Evolutionary conservation across 2,113 vertebrate genomes (phyloP).

Genomic region (Sus scrofa): DNA sequence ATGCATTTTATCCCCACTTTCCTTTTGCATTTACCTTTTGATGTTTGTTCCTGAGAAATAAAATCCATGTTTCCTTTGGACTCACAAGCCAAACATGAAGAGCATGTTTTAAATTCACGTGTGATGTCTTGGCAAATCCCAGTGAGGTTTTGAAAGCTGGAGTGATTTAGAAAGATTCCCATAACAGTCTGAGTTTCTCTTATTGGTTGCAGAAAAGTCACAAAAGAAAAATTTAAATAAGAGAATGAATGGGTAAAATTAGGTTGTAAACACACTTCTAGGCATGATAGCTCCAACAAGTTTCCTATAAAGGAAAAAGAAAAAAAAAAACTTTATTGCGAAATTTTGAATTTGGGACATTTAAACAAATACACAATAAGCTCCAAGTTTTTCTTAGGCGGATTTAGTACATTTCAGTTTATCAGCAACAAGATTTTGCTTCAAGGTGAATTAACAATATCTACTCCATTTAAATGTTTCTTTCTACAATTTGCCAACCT

Average conservation of each 20-base stretch:
- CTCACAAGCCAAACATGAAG: constrained; percentile 69
- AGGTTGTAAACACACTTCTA: constrained; percentile 77
- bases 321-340: neutral
- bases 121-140: constrained; percentile 66
- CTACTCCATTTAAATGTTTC: neutral
- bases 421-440: neutral
- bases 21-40: constrained; percentile 72
- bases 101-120: constrained; percentile 52
- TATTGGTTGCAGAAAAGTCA: constrained; percentile 70
- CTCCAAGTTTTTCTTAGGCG: neutral
- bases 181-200: constrained; percentile 68
- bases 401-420: neutral
- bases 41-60: constrained; percentile 69
- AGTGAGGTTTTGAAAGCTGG: constrained; percentile 72
- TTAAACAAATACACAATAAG: constrained; percentile 27
- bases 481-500: neutral
- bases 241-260: constrained; percentile 79
- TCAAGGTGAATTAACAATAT: constrained; percentile 24
- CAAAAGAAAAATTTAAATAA: constrained; percentile 82
- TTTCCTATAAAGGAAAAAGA: constrained; percentile 77
- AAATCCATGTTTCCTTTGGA: constrained; percentile 55
- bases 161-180: constrained; percentile 78
- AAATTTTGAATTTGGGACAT: neutral
- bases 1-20: constrained; percentile 50
- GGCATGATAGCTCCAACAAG: constrained; percentile 82